phyloP scores from a whole-genome alignment of 1,140 invertebrate genomes.

The Glossosoma conforme region DNA sequence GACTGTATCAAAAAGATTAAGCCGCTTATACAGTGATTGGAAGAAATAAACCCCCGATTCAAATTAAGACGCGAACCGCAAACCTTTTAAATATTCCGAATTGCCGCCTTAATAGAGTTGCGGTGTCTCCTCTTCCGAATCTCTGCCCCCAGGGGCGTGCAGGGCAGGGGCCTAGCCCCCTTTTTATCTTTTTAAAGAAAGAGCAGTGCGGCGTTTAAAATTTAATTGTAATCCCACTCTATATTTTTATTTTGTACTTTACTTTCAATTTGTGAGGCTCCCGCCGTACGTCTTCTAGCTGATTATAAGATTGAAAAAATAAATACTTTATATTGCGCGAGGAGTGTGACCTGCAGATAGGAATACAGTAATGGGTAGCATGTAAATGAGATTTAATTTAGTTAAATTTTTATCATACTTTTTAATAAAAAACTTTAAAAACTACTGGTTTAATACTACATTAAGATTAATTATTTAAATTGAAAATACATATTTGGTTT shows the following conservation, averaged over 20 bases:
- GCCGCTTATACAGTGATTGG: conserved; percentile 1
- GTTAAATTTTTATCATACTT: too few relatives aligned
- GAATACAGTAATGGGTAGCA: too few relatives aligned
- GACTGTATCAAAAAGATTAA: background rate
- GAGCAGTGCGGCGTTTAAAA: conserved; percentile 28
- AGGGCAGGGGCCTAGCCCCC: conserved; percentile 7
- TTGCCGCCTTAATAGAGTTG: conserved; percentile 18
- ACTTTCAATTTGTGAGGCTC: conserved; percentile 26
- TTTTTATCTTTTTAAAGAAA: conserved; percentile 25
- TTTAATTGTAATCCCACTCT: conserved; percentile 34
- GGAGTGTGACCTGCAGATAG: conserved; percentile 16
- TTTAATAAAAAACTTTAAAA: too few relatives aligned
- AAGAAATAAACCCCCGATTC: conserved; percentile 14
- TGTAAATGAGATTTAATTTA: too few relatives aligned
- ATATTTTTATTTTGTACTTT: conserved; percentile 33
- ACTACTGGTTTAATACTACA: too few relatives aligned
- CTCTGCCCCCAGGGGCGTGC: background rate
- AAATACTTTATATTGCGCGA: conserved; percentile 17
- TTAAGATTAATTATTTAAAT: too few relatives aligned
- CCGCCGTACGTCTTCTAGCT: conserved; percentile 14
- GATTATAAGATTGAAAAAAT: conserved; percentile 15
- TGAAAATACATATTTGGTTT: too few relatives aligned
- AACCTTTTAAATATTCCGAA: conserved; percentile 10
- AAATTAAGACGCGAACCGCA: conserved; percentile 21
- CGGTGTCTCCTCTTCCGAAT: background rate